phyloP scores from a whole-genome alignment of 2,888 invertebrate species.

The Parochlus steinenii region DNA sequence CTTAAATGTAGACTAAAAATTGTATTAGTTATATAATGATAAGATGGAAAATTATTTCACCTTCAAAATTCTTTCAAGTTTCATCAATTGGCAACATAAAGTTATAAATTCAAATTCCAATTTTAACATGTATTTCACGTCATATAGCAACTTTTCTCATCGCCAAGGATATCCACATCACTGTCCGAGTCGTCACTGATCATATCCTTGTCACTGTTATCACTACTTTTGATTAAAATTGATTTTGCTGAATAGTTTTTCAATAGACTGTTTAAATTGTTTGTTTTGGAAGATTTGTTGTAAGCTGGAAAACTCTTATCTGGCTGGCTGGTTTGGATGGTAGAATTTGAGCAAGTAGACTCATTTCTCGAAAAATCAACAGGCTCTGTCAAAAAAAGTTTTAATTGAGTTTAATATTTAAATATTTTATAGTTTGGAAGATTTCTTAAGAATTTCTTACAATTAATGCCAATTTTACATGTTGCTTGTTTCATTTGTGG shows the following conservation, averaged over 20 bases:
- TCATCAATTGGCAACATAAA: neutral
- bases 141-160: constrained; percentile 25
- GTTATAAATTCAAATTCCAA: neutral
- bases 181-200: constrained; percentile 27
- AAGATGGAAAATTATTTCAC: neutral
- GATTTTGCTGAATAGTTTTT: constrained; percentile 9
- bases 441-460: too few species aligned
- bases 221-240: constrained; percentile 9
- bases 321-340: too few species aligned
- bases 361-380: constrained; percentile 31
- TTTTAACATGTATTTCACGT: too few species aligned
- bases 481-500: too few species aligned
- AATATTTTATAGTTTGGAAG: too few species aligned
- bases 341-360: constrained; percentile 14
- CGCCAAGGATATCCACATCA: constrained; percentile 30
- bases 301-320: too few species aligned
- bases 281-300: too few species aligned
- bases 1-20: neutral
- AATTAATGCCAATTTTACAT: too few species aligned
- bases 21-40: too few species aligned
- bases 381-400: constrained; percentile 23
- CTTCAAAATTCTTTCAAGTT: neutral
- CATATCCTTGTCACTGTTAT: constrained; percentile 22
- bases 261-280: constrained; percentile 11
- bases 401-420: too few species aligned